Base-by-base conservation (phyloP, 2,113 vertebrate species). In the Gobius niger region DNA sequence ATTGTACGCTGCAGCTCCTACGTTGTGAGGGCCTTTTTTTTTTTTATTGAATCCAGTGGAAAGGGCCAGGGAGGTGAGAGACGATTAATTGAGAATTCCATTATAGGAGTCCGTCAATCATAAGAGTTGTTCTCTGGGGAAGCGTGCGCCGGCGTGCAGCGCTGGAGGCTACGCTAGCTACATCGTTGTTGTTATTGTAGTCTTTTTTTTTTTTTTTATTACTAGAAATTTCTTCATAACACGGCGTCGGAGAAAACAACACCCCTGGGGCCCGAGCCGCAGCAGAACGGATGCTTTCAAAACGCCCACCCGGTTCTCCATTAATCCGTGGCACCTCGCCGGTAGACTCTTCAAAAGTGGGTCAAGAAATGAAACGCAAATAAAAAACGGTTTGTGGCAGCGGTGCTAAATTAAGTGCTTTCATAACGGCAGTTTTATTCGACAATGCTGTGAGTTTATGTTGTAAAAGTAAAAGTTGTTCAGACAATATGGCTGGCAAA, bases 241-340 rank as follows among this genome's bases (percentile, higher is more conserved):
- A 57, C 54, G 6, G 24, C 54, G 54, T 57, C 54, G 40, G 54
- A 57, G 54, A 13, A 57, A 40, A 57, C 54, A 57, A 57, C 54
- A 57, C 54, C 54, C 54, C 54, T 40, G 54, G 54, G 54, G 54
- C 54, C 14, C 24, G 24, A 40, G 54, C 14, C 54, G 19, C 54
- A 14, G 24, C 54, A 57, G 11, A 57, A 57, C 54, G 54, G 54
- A 57, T 57, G 54, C 54, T 57, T 57, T 57, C 54, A 57, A 40
- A 34, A 57, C 54, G 12, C 54, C 54, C 24, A 57, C 54, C 24
- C 24, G 15, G 54, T 40, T 24, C 54, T 40, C 54, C 40, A 57
- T 57, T 57, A 57, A 57, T 57, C 53, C 53, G 2, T 10, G 24
- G 50, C 50, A 40, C 11, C 19, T 57, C 24, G 6, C 24, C 0